These are phyloP conservation scores for Epinephelus coioides DNA, from an alignment of 2,797 vertebrate genomes.

Conservation along the genomic window DNA sequence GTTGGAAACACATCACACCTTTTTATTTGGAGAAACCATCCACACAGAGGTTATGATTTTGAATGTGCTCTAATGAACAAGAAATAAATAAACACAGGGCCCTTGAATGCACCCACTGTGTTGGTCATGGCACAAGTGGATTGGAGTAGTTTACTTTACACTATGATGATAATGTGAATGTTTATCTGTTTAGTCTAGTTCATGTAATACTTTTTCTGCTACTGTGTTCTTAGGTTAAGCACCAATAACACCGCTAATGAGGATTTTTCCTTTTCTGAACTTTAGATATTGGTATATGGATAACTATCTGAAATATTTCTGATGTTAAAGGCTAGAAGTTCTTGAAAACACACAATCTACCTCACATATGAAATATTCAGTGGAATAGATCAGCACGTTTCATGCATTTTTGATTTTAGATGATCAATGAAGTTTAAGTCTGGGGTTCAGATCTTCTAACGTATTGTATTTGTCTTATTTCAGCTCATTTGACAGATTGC, in stretches of 20 bases:
- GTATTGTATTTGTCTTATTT: slow-evolving; percentile 25
- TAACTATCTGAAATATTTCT: background rate
- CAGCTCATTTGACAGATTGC: slow-evolving; percentile 47
- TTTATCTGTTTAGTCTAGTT: slow-evolving; percentile 20
- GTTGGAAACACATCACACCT: slow-evolving; percentile 56
- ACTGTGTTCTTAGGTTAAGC: slow-evolving; percentile 8
- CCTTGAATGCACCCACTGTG: slow-evolving; percentile 23
- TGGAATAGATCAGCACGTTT: slow-evolving; percentile 15
- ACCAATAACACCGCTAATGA: background rate
- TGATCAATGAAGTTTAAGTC: slow-evolving; percentile 25
- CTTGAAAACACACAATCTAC: slow-evolving; percentile 19
- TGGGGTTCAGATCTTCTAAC: background rate
- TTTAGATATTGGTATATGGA: slow-evolving; percentile 13
- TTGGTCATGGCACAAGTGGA: slow-evolving; percentile 29
- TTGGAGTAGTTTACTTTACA: slow-evolving; percentile 12
- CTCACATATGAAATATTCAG: background rate
- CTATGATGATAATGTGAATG: background rate
- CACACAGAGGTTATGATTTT: slow-evolving; percentile 44
- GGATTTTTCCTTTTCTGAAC: slow-evolving; percentile 26
- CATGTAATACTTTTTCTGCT: slow-evolving; percentile 11
- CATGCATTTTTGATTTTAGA: slow-evolving; percentile 14
- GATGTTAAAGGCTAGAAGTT: slow-evolving; percentile 11
- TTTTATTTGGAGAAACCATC: slow-evolving; percentile 51
- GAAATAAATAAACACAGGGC: slow-evolving; percentile 24
- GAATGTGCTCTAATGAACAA: slow-evolving; percentile 47